phyloP scores from a whole-genome alignment of 1,140 invertebrate species.

The Wiebesia pumilae region DNA sequence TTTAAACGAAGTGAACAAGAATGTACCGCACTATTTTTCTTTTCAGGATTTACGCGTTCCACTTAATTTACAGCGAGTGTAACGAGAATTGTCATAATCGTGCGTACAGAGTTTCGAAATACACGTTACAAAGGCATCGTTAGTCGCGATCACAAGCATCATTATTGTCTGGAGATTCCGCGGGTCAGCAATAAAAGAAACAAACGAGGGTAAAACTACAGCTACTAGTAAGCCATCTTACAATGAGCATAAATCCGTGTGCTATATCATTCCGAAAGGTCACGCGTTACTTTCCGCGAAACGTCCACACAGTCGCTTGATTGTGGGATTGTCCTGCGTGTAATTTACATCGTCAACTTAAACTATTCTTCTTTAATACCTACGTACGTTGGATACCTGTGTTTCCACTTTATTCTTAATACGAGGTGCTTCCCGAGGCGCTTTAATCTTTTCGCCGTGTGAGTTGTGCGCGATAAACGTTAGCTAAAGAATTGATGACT shows the following conservation, averaged over 20 bases:
- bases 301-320: neutral
- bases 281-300: constrained; percentile 33
- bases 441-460: too few species aligned
- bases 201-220: neutral
- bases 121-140: neutral
- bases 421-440: too few species aligned
- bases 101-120: neutral
- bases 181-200: neutral
- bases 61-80: neutral
- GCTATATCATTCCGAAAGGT: constrained; percentile 8
- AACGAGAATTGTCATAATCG: neutral
- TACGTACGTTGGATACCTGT: too few species aligned
- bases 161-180: constrained; percentile 27
- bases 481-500: too few species aligned
- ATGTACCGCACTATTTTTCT: neutral
- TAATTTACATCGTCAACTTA: neutral
- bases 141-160: constrained; percentile 31
- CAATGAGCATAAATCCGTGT: too few species aligned
- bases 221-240: neutral
- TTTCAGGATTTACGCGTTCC: neutral
- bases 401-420: too few species aligned
- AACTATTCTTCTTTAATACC: too few species aligned
- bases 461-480: too few species aligned
- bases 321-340: neutral
- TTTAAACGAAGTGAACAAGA: too few species aligned